phyloP scores from a whole-genome alignment of 2,888 invertebrate genomes.

The Cephus runcator region DNA sequence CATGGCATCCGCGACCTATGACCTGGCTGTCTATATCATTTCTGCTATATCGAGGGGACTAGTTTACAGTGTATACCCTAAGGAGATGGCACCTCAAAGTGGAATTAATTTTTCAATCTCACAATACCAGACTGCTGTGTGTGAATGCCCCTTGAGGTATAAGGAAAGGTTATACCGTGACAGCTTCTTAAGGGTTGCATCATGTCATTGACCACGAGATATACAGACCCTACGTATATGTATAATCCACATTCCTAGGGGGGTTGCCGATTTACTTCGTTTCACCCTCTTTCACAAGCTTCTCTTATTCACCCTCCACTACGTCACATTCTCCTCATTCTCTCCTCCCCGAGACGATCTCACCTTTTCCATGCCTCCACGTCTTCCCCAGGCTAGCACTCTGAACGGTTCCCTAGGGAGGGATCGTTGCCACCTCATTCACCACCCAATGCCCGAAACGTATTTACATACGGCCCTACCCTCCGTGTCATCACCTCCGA shows the following conservation, averaged over 20 bases:
- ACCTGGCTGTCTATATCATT: not conserved
- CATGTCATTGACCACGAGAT: not conserved
- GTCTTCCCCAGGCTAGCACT: no score
- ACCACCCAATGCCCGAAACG: conserved; percentile 35
- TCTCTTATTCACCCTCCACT: no score
- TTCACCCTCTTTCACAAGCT: no score
- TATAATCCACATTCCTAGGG: not conserved
- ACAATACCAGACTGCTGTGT: not conserved
- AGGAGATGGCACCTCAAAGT: not conserved
- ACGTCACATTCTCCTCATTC: not conserved
- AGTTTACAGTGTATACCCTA: not conserved
- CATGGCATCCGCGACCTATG: not conserved
- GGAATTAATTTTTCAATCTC: not conserved
- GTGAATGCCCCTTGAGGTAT: not conserved
- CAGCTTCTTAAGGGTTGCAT: not conserved
- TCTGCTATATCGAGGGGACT: not conserved
- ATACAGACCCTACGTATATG: not conserved
- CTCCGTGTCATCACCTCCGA: conserved; percentile 17
- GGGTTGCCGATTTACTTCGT: no score
- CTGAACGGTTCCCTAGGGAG: conserved; percentile 41
- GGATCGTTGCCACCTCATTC: conserved; percentile 51
- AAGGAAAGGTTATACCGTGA: not conserved
- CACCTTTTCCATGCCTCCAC: conserved; percentile 24
- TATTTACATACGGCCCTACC: conserved; percentile 47
- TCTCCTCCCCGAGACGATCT: conserved; percentile 5